Evolutionary conservation across 2,888 invertebrate species (phyloP), one percentile per base, ranked within the genome.

Genomic region (Macrosiphum euphorbiae): DNA sequence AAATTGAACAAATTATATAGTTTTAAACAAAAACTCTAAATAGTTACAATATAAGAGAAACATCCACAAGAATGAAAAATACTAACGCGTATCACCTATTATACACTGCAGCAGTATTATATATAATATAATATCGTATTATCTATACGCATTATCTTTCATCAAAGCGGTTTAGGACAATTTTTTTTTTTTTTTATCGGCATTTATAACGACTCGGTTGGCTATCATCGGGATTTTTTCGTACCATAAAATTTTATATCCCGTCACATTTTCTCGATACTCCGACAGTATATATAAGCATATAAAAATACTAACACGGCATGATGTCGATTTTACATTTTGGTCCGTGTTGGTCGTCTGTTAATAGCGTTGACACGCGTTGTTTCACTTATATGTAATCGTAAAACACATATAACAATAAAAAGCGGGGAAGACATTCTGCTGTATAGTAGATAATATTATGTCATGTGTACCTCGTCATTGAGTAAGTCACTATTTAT

Each of bases 211-310:
- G 91, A 91, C 55, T 41, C n/a, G 3, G 50, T 90, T 47, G 35
- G 50, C 78, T 85, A 85, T 78, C 91, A 5, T 41, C 91, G 3
- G 16, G 8, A 44, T 55, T 55, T 58, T 55, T 91, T 91, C 78
- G 52, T 41, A 41, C 67, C 24, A 61, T 85, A 91, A 91, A 84
- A 91, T n/a, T 50, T 85, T 58, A 78, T 84, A 58, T 91, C 44
- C n/a, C 47, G 7, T 84, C 26, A 26, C 55, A 28, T 84, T 84
- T 84, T 41, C 90, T 86, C 78, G 78, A 78, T 52, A 52, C n/a
- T 67, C 35, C 50, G 26, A 35, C 13, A 2, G 20, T 11, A 88
- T 52, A 35, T 88, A 35, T 24, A 50, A 26, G 26, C 7, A 26
- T 52, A 90, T 90, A 90, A 35, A 35, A 41, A 90, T 67, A 47